Base-by-base conservation (phyloP, 2,888 invertebrate genomes). In the Sesia apiformis region DNA sequence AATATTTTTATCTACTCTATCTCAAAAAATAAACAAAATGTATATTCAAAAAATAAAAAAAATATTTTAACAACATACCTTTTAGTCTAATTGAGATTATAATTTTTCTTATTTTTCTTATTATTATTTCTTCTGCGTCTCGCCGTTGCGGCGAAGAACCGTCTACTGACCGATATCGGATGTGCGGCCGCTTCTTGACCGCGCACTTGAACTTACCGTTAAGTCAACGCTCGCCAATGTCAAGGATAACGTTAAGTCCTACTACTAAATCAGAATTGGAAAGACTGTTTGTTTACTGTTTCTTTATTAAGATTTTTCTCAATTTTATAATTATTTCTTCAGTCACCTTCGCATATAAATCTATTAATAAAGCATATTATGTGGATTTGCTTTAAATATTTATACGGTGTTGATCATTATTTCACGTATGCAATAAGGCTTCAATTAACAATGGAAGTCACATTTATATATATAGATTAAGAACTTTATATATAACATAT, bases 201-300 rank as follows among this genome's bases (percentile, higher is more conserved):
- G 74, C 70, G 75, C 78, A 76, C 84, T 81, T 81, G 74, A 67
- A 64, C 75, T 67, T 84, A 84, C 87, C 82, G 86, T 78, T 87
- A 84, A 66, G 60, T 72, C 72, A 77, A 71, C 77, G 76, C 75
- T 72, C 46, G 46, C 46, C 50, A 50, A 50, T 50, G 50, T 50
- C 50, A 50, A 50, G 50, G 50, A 50, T 39, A 6, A 49, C 49
- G 46, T 46, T 46, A 46, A 46, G 23, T 23, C 46, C 23, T 46
- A 43, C 8, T 43, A 46, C 8, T 46, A 6, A 8, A 46, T 46
- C 46, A 46, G 46, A 46, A 46, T 8, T 46, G n/a, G 46, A n/a
- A 8, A 4, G 46, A 8, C 23, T 46, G 46, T 46, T 46, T 46
- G 46, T 46, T 46, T 41, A 41, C 41, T 41, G 5, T 41, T 6